Conservation (phyloP, 2,888 invertebrate species). For the Glyphotaelius pellucidus region DNA sequence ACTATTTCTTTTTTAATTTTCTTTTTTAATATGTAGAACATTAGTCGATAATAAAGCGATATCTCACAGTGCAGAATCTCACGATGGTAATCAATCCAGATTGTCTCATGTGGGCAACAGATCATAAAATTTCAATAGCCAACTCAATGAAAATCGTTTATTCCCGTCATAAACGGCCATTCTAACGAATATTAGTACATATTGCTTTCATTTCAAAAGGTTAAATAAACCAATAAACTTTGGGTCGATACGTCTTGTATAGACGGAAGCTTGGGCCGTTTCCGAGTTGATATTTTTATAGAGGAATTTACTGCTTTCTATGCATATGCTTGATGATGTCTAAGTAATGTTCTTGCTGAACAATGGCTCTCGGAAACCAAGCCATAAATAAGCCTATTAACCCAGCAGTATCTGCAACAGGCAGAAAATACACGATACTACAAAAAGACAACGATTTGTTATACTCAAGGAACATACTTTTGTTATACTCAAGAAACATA, state of each 20-base stretch:
- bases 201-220: neutral
- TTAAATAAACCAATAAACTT: conserved; percentile 2
- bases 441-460: neutral
- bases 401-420: neutral
- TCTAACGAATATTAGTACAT: neutral
- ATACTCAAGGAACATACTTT: neutral
- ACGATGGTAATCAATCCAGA: conserved; percentile 2
- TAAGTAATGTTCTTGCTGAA: neutral
- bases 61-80: neutral
- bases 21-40: neutral
- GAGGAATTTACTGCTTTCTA: conserved; percentile 12
- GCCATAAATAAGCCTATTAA: conserved; percentile 22
- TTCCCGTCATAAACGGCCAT: conserved; percentile 29
- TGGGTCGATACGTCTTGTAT: neutral
- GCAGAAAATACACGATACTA: neutral
- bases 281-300: conserved; percentile 23
- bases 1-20: too few relatives aligned
- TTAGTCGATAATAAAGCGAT: neutral
- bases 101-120: conserved; percentile 39
- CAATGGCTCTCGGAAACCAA: conserved; percentile 24
- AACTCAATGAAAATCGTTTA: conserved; percentile 29
- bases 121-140: conserved; percentile 23
- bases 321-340: neutral
- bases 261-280: conserved; percentile 16
- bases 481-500: neutral